phyloP scores from a whole-genome alignment of 2,797 vertebrate species.

The Phaenicophaeus curvirostris region DNA sequence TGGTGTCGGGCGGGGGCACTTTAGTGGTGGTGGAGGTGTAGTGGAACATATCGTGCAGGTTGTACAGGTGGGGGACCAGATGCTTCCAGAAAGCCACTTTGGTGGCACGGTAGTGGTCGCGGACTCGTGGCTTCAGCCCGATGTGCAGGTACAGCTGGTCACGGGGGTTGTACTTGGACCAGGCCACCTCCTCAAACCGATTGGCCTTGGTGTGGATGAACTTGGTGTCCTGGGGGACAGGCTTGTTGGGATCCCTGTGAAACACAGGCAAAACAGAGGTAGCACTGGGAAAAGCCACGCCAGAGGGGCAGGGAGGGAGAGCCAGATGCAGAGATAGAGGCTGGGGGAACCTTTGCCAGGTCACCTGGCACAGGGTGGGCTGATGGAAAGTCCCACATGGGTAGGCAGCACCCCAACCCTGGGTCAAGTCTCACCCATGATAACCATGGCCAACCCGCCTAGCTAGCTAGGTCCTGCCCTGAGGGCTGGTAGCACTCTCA shows the following conservation, averaged over 20 bases:
- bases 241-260: constrained; percentile 95
- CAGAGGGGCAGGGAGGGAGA: neutral
- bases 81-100: constrained; percentile 99
- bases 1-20: constrained; percentile 94
- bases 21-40: constrained; percentile 99
- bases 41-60: constrained; percentile 99
- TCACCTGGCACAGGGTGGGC: neutral
- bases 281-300: neutral
- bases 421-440: neutral
- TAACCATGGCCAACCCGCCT: neutral
- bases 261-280: constrained; percentile 58
- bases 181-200: constrained; percentile 97
- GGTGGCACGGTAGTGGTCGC: constrained; percentile 97
- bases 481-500: neutral
- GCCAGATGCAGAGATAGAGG: neutral
- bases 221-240: constrained; percentile 98
- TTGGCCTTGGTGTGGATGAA: constrained; percentile 99
- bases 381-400: neutral
- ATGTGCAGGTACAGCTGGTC: constrained; percentile 98
- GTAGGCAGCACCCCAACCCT: neutral
- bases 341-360: neutral
- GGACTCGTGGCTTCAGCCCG: constrained; percentile 95
- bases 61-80: constrained; percentile 96
- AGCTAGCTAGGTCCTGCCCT: neutral
- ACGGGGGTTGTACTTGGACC: constrained; percentile 98